Percentiles rank a stretch among this genome's conserved stretches.
Evolutionary conservation across 2,113 vertebrate genomes (phyloP).

Genomic region (Sinocyclocheilus anophthalmus): DNA sequence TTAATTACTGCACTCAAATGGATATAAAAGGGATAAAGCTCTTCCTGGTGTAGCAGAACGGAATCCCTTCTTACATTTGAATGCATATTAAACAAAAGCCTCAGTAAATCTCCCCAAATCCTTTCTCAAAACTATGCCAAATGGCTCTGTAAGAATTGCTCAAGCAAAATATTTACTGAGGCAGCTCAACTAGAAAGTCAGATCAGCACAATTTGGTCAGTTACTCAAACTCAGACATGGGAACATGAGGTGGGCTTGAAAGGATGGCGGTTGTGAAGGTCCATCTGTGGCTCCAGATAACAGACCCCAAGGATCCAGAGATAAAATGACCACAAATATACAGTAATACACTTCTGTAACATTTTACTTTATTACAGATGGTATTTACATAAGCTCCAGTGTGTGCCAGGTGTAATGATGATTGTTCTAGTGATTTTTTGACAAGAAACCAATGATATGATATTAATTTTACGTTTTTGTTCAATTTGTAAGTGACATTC

Average conservation of each 20-base stretch:
- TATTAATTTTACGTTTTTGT: background rate
- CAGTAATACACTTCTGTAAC: background rate
- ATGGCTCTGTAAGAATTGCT: conserved; percentile 60
- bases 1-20: conserved; percentile 19
- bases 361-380: background rate
- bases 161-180: conserved; percentile 68
- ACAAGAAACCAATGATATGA: background rate
- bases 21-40: conserved; percentile 45
- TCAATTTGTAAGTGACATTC: background rate
- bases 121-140: conserved; percentile 72
- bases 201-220: conserved; percentile 69
- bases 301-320: conserved; percentile 47
- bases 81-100: conserved; percentile 79
- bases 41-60: conserved; percentile 21
- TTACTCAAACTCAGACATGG: conserved; percentile 56
- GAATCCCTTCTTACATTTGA: conserved; percentile 70
- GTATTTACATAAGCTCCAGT: background rate
- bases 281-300: conserved; percentile 68
- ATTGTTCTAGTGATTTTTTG: background rate
- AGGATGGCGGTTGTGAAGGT: conserved; percentile 22
- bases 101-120: conserved; percentile 77
- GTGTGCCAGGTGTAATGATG: background rate
- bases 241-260: conserved; percentile 28
- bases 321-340: background rate
- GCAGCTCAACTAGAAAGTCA: conserved; percentile 64